phyloP scores from a whole-genome alignment of 2,888 invertebrate species.

The Aporophyla nigra region DNA sequence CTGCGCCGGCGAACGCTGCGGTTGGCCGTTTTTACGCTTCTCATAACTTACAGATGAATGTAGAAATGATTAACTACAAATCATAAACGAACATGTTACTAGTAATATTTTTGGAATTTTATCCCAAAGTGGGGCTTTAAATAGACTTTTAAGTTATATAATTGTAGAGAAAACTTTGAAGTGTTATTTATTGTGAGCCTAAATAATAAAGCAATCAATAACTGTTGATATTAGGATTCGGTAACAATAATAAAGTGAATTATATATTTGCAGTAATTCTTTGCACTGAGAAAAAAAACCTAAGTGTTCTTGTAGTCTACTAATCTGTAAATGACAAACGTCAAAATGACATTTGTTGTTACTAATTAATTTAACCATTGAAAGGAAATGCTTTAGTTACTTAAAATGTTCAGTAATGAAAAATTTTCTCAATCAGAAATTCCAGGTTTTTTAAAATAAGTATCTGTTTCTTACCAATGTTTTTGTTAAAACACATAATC shows the following conservation, averaged over 20 bases:
- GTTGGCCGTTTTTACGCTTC: conserved; percentile 55
- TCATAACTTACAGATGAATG: conserved; percentile 25
- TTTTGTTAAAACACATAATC: background rate
- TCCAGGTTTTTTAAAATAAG: background rate
- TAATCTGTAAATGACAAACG: background rate
- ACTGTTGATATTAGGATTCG: background rate
- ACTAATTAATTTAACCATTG: background rate
- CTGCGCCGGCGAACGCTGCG: conserved; percentile 71
- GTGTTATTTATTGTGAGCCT: conserved; percentile 7
- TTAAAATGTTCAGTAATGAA: background rate
- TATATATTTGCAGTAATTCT: background rate
- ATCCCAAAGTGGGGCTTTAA: conserved; percentile 43
- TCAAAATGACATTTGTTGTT: background rate
- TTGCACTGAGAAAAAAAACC: background rate
- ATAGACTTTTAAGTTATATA: conserved; percentile 37
- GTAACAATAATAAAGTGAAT: conserved; percentile 1
- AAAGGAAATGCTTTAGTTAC: conserved; percentile 11
- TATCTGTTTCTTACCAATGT: background rate
- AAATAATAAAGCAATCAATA: conserved; percentile 1
- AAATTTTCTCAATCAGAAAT: background rate
- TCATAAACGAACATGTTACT: background rate
- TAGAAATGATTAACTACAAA: conserved; percentile 6
- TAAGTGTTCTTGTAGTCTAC: background rate
- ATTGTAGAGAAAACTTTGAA: conserved; percentile 5
- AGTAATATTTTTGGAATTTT: background rate